Evolutionary conservation across 2,113 vertebrate genomes (phyloP).

Genomic region (Miniopterus natalensis): DNA sequence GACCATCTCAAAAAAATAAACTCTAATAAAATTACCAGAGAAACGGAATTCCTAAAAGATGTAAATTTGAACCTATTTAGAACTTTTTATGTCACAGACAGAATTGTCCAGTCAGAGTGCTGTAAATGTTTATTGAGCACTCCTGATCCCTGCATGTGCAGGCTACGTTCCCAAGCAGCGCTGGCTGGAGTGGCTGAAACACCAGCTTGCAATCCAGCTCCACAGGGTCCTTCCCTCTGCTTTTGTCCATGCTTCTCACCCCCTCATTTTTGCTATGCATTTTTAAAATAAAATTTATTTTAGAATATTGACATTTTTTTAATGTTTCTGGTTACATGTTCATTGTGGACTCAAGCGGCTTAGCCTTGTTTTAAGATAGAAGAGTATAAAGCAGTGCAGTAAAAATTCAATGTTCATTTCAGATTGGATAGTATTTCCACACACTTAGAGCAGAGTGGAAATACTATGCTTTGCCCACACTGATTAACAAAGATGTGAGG

Average conservation of each 20-base stretch:
- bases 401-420: neutral
- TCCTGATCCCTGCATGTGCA: neutral
- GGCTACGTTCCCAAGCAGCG: accelerated
- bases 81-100: neutral
- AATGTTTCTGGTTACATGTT: neutral
- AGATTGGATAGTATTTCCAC: neutral
- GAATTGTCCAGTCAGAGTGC: neutral
- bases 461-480: neutral
- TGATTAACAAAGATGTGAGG: neutral
- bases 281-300: constrained; percentile 39
- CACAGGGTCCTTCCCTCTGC: accelerated
- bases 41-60: neutral
- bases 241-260: neutral
- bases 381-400: neutral
- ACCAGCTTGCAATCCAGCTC: neutral
- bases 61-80: neutral
- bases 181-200: neutral
- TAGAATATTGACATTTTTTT: neutral
- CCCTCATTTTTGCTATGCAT: neutral
- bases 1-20: constrained; percentile 29
- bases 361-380: neutral
- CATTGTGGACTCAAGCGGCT: neutral
- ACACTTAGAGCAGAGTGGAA: neutral
- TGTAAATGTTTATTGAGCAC: neutral
- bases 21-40: constrained; percentile 41